phyloP scores from a whole-genome alignment of 2,888 invertebrate species.

The Cheilosia grossa region DNA sequence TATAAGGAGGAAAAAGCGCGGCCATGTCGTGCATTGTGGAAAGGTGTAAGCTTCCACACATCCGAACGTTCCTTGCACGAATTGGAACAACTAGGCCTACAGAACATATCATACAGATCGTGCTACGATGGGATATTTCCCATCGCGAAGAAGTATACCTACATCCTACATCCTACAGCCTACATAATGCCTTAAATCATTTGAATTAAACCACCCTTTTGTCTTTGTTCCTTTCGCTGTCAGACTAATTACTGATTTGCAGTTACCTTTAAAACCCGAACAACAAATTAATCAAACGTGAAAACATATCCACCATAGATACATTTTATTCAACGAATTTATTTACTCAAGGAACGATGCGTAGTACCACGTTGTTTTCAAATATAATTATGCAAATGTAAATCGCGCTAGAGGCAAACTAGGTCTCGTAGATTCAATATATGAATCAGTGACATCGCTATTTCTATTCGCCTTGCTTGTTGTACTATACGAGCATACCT shows the following conservation, averaged over 20 bases:
- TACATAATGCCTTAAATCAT: too few species aligned
- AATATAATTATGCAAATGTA: slow-evolving; percentile 64
- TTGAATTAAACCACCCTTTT: neutral
- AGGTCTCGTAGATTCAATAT: slow-evolving; percentile 65
- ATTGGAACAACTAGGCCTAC: too few species aligned
- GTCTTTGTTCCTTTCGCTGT: neutral
- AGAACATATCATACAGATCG: too few species aligned
- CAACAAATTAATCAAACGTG: slow-evolving; percentile 17
- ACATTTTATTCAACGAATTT: slow-evolving; percentile 16
- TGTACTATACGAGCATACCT: slow-evolving; percentile 20
- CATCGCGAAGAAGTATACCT: too few species aligned
- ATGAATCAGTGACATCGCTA: slow-evolving; percentile 74
- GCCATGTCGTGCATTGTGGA: too few species aligned
- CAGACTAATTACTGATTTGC: slow-evolving; percentile 7
- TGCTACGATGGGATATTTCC: too few species aligned
- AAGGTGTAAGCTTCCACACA: too few species aligned
- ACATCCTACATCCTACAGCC: too few species aligned
- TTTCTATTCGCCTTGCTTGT: slow-evolving; percentile 51
- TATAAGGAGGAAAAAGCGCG: too few species aligned
- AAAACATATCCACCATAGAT: slow-evolving; percentile 8
- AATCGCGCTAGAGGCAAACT: slow-evolving; percentile 55
- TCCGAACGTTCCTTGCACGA: too few species aligned
- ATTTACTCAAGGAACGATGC: slow-evolving; percentile 25
- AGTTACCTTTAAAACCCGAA: slow-evolving; percentile 1
- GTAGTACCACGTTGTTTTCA: slow-evolving; percentile 36